Evolutionary conservation across 1,140 invertebrate genomes (phyloP).

Genomic region (Aricia agestis): DNA sequence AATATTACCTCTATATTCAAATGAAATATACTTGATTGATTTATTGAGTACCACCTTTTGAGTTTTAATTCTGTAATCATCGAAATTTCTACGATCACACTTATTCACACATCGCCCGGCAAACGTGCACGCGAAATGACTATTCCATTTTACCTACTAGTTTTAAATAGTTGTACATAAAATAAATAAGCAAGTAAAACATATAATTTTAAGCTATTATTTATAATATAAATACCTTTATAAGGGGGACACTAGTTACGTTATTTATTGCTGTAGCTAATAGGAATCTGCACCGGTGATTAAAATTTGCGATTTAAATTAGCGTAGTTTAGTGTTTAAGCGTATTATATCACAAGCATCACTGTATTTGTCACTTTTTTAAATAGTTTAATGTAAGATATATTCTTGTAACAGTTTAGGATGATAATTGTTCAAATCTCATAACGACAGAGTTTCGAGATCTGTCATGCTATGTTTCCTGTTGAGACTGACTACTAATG

Average conservation of each 20-base stretch:
- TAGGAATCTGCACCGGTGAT: background rate
- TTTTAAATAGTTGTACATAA: slow-evolving; percentile 17
- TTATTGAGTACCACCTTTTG: too few species aligned
- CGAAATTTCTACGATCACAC: background rate
- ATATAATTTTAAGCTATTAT: slow-evolving; percentile 17
- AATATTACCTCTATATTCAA: too few species aligned
- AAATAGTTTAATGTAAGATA: background rate
- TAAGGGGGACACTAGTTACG: slow-evolving; percentile 8
- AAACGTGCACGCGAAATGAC: background rate
- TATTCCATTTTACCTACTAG: slow-evolving; percentile 13
- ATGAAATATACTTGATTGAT: too few species aligned
- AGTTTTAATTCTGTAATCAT: background rate
- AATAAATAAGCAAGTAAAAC: slow-evolving; percentile 6
- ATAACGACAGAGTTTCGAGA: background rate
- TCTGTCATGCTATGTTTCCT: too few species aligned
- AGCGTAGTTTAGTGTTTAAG: background rate
- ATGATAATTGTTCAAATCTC: background rate
- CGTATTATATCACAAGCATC: background rate
- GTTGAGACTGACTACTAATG: too few species aligned
- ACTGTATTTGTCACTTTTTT: slow-evolving; percentile 9
- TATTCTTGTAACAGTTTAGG: slow-evolving; percentile 2
- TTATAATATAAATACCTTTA: slow-evolving; percentile 20
- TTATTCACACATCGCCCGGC: background rate
- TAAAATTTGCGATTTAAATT: slow-evolving; percentile 9
- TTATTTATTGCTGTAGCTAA: slow-evolving; percentile 14